Conservation (phyloP, 2,113 vertebrate genomes). For the Neopipo cinnamomea region DNA sequence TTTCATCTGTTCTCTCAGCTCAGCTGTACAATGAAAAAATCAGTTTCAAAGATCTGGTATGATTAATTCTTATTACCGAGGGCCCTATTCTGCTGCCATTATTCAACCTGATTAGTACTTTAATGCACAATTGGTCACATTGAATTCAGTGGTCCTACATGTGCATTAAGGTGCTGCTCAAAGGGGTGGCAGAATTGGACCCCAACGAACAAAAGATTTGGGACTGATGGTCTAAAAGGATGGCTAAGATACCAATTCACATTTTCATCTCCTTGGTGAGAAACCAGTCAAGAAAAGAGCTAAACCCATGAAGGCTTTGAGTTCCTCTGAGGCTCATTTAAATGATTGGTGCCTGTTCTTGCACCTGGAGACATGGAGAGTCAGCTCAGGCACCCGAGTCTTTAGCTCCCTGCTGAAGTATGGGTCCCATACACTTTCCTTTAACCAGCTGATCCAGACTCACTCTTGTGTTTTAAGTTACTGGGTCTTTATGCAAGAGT, state of each 20-base stretch:
- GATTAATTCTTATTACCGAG: slow-evolving; percentile 61
- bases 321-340: neutral
- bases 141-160: neutral
- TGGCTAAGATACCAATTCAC: neutral
- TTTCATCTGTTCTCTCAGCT: slow-evolving; percentile 71
- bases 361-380: neutral
- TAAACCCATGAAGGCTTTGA: neutral
- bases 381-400: neutral
- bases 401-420: neutral
- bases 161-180: neutral
- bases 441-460: neutral
- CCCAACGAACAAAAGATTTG: neutral
- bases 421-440: fast-evolving
- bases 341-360: neutral
- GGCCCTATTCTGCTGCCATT: slow-evolving; percentile 52
- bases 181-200: neutral
- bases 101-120: slow-evolving; percentile 46
- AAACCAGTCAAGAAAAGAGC: neutral
- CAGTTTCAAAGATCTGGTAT: slow-evolving; percentile 40
- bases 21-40: slow-evolving; percentile 59
- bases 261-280: neutral
- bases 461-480: neutral
- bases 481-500: neutral
- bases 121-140: slow-evolving; percentile 7
- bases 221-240: neutral